These are phyloP conservation scores for Crematogaster levior DNA, from an alignment of 2,888 invertebrate genomes.

Conservation along the genomic window DNA sequence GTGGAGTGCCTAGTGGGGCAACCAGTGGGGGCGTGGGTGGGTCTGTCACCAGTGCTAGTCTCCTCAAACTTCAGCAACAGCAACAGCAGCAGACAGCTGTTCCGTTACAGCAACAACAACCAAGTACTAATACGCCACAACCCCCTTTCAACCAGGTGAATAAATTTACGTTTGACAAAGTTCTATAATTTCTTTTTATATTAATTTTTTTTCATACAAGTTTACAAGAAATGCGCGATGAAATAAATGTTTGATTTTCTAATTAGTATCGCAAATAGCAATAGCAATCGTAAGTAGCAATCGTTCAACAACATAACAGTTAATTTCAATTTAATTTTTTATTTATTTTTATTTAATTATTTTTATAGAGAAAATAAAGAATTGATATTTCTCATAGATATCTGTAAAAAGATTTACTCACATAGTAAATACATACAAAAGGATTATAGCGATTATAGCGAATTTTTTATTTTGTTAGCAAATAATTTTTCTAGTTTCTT, in stretches of 20 bases:
- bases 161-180: slow-evolving; percentile 72
- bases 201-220: slow-evolving; percentile 14
- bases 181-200: neutral
- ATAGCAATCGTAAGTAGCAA: neutral
- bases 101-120: slow-evolving; percentile 83
- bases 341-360: too few species aligned
- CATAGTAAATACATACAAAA: neutral
- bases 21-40: slow-evolving; percentile 83
- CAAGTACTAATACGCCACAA: slow-evolving; percentile 83
- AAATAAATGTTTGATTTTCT: neutral
- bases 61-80: slow-evolving; percentile 84
- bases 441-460: neutral
- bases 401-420: neutral
- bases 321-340: neutral
- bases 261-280: neutral
- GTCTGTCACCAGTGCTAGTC: slow-evolving; percentile 84
- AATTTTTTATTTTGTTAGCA: neutral
- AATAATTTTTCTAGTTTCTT: neutral
- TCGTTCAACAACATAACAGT: neutral
- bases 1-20: slow-evolving; percentile 83
- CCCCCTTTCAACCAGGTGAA: slow-evolving; percentile 85
- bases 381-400: neutral
- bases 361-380: neutral
- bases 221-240: neutral
- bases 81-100: slow-evolving; percentile 81